Evolutionary conservation across 2,797 vertebrate species (phyloP).

Genomic region (Liasis olivaceus): DNA sequence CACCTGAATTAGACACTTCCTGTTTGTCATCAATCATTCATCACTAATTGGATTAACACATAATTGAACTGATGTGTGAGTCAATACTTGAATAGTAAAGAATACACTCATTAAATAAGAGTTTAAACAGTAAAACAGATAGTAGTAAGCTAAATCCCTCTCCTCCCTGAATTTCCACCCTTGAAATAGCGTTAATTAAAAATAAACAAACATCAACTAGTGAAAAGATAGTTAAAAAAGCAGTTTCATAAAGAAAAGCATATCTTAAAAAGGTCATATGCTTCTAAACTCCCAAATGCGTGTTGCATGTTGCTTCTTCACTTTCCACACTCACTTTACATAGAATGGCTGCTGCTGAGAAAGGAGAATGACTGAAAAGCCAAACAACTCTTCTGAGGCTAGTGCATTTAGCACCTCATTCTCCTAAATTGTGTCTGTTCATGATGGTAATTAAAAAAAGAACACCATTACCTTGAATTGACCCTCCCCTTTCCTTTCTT

Average conservation of each 20-base stretch:
- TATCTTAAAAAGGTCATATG: background rate
- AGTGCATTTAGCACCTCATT: background rate
- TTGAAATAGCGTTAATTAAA: background rate
- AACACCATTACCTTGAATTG: background rate
- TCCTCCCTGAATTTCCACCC: background rate
- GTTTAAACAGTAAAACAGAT: background rate
- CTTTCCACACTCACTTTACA: background rate
- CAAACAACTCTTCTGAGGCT: background rate
- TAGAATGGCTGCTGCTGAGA: background rate
- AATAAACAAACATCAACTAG: background rate
- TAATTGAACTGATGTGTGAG: background rate
- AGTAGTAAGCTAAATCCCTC: background rate
- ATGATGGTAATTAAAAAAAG: background rate
- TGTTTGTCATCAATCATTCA: background rate
- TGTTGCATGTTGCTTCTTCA: background rate
- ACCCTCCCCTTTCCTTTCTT: background rate
- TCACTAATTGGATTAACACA: background rate
- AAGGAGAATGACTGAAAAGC: background rate
- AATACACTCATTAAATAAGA: background rate
- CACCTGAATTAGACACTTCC: background rate
- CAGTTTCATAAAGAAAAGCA: background rate
- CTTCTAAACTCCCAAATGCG: background rate
- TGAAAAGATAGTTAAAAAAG: background rate
- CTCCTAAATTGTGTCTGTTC: background rate
- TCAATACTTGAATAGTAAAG: background rate